Conservation (phyloP, 2,113 vertebrate species). For the Zapornia atra region DNA sequence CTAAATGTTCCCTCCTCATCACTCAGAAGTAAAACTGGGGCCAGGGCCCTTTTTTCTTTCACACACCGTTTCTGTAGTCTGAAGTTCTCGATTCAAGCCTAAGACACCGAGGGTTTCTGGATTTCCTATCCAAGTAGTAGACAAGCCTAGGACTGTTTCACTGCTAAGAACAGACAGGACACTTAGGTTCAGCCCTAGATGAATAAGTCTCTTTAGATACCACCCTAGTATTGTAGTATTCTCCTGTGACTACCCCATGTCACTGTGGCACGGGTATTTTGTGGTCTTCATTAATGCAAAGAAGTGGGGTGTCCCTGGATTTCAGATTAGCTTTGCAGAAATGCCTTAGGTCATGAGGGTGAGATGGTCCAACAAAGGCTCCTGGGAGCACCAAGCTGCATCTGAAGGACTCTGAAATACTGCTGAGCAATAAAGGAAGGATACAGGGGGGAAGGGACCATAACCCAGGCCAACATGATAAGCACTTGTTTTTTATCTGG, state of each 20-base stretch:
- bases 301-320: background rate
- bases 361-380: background rate
- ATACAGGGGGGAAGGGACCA: too few relatives aligned
- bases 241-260: background rate
- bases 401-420: background rate
- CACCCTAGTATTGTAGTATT: background rate
- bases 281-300: background rate
- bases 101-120: background rate
- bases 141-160: background rate
- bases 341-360: background rate
- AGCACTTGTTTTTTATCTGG: background rate
- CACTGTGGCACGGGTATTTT: background rate
- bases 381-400: background rate
- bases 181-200: background rate
- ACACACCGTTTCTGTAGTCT: background rate
- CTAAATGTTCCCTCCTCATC: background rate
- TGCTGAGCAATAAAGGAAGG: background rate
- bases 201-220: background rate
- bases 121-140: background rate
- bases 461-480: fast-evolving
- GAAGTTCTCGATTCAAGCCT: background rate
- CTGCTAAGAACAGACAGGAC: background rate
- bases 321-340: background rate
- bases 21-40: background rate
- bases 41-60: background rate